Conservation (phyloP, 2,113 vertebrate species). For the Channa maculata region DNA sequence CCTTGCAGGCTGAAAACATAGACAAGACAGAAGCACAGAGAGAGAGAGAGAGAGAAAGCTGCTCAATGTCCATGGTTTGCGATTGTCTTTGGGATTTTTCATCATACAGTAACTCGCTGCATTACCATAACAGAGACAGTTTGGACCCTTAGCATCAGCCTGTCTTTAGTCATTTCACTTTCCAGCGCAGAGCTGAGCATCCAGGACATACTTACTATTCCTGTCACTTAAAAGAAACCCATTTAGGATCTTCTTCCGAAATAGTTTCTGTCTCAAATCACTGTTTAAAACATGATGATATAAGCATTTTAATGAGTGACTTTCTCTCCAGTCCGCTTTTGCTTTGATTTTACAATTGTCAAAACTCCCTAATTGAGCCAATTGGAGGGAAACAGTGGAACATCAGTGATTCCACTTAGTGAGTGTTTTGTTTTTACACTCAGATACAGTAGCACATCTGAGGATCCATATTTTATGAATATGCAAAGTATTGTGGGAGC, state of each 20-base stretch:
- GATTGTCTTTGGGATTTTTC: constrained; percentile 52
- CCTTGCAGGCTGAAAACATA: constrained; percentile 67
- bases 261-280: constrained; percentile 11
- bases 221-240: constrained; percentile 53
- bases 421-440: constrained; percentile 21
- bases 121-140: constrained; percentile 56
- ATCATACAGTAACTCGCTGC: constrained; percentile 21
- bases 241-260: constrained; percentile 27
- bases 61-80: constrained; percentile 32
- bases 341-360: too few species aligned
- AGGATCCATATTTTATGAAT: constrained; percentile 24
- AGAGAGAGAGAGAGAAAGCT: constrained; percentile 6
- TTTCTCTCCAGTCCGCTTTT: too few species aligned
- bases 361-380: constrained; percentile 10
- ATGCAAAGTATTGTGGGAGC: constrained; percentile 26
- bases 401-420: not conserved
- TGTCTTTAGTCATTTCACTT: constrained; percentile 40
- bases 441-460: not conserved
- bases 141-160: constrained; percentile 26
- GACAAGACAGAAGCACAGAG: constrained; percentile 30
- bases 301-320: constrained; percentile 12
- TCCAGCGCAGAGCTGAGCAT: constrained; percentile 21
- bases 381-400: constrained; percentile 27
- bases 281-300: too few species aligned
- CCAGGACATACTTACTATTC: constrained; percentile 43